Conservation (phyloP, 1,140 invertebrate genomes). For the Eulimnadia texana region DNA sequence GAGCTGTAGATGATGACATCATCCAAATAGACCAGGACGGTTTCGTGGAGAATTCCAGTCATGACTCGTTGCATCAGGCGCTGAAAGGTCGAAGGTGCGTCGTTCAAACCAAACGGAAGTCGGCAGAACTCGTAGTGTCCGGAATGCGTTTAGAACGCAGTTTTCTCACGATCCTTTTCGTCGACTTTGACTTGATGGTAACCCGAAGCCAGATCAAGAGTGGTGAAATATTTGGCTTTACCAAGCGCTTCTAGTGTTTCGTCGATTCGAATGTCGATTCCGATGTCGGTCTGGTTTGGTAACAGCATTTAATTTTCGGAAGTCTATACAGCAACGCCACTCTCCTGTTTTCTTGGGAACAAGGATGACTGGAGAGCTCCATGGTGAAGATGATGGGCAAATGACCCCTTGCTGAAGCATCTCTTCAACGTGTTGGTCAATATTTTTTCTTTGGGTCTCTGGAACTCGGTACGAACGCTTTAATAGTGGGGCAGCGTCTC, state of each 20-base stretch:
- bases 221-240: slow-evolving; percentile 26
- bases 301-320: slow-evolving; percentile 25
- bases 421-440: slow-evolving; percentile 18
- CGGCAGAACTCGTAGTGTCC: slow-evolving; percentile 29
- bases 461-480: background rate
- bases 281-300: slow-evolving; percentile 31
- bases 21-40: slow-evolving; percentile 29
- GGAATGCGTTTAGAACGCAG: slow-evolving; percentile 27
- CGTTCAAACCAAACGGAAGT: slow-evolving; percentile 33
- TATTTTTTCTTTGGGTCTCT: background rate
- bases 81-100: slow-evolving; percentile 31
- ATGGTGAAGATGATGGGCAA: background rate
- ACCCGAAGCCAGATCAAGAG: slow-evolving; percentile 29
- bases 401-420: slow-evolving; percentile 13
- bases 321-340: slow-evolving; percentile 31
- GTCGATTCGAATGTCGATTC: slow-evolving; percentile 31
- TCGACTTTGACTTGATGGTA: slow-evolving; percentile 33
- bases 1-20: slow-evolving; percentile 30
- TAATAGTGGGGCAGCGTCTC: background rate
- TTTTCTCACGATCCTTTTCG: slow-evolving; percentile 27
- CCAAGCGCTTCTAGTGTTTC: slow-evolving; percentile 29
- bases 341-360: background rate
- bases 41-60: slow-evolving; percentile 16
- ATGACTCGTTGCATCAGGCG: slow-evolving; percentile 26
- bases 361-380: background rate